Evolutionary conservation across 2,888 invertebrate genomes (phyloP), one percentile per base, ranked within the genome.

Genomic region (Hedychridium roseum): DNA sequence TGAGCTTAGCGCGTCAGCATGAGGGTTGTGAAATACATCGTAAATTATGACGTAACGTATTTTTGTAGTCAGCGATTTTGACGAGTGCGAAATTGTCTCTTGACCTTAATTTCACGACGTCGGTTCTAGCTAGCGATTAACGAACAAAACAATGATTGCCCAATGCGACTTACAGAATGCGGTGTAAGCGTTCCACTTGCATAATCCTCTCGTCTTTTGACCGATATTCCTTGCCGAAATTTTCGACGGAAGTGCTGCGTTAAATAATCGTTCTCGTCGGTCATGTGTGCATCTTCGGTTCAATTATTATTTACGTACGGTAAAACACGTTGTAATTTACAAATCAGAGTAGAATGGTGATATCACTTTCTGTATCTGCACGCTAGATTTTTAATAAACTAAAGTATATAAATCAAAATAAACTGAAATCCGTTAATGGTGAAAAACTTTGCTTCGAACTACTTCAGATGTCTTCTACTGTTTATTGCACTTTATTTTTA

Each of bases 151-250:
- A 28, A 26, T 26, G 30, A 20, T 66, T 68, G 63, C 52, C 27
- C 38, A 64, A 68, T 21, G 14, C 12, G 43, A 14, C 50, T 51
- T 45, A 43, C 14, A 15, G 51, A 68, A 27, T 41, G 57, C 48
- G 41, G 36, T 15, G 41, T 48, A 52, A 68, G 50, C 53, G 15
- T n/a, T n/a, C n/a, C 15, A 11, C n/a, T 68, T 68, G 56, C 64
- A 56, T 62, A 66, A 68, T 36, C 16, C 23, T 41, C 14, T 6
- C 7, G 2, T 20, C 4, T 18, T 18, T n/a, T 14, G 43, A 34
- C 37, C 40, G 12, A 28, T 12, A 30, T 39, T 40, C 20, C 18
- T 7, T 40, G 23, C 34, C 20, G 28, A 27, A 12, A 18, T 34
- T 30, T 26, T 20, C 16, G 9, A 5, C 35, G 3, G 2, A 15